A percentile compares a stretch with the other conserved stretches of the same genome.
Conservation (phyloP, 2,888 invertebrate species). For the Phania funesta region DNA sequence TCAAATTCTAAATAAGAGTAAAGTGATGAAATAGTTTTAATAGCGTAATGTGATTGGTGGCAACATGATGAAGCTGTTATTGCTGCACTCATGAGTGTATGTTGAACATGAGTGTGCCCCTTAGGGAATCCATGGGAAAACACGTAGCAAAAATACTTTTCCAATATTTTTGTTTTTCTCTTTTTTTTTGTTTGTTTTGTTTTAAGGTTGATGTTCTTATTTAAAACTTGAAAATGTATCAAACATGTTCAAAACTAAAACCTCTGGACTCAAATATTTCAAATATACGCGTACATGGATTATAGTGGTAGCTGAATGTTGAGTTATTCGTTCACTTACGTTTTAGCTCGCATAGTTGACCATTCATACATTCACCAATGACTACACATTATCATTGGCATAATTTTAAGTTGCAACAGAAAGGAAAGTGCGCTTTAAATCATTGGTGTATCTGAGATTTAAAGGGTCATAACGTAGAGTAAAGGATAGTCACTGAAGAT, state of each 20-base stretch:
- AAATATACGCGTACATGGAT: slow-evolving; percentile 9
- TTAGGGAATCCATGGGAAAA: slow-evolving; percentile 6
- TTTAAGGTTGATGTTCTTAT: slow-evolving; percentile 4
- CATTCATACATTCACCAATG: background rate
- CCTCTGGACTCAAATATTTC: slow-evolving; percentile 21
- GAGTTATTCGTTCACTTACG: slow-evolving; percentile 4
- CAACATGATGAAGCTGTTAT: background rate
- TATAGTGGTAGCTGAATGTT: slow-evolving; percentile 26
- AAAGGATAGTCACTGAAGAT: too few species aligned
- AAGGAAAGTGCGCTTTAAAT: slow-evolving; percentile 14
- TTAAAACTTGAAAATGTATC: slow-evolving; percentile 4
- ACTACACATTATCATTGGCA: slow-evolving; percentile 42
- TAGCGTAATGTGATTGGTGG: slow-evolving; percentile 18
- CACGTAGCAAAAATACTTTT: slow-evolving; percentile 34
- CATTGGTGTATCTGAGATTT: too few species aligned
- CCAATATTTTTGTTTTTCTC: background rate
- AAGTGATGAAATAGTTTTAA: slow-evolving; percentile 20
- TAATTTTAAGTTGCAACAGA: slow-evolving; percentile 20
- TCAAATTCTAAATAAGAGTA: slow-evolving; percentile 7
- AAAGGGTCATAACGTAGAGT: too few species aligned
- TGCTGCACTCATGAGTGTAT: background rate
- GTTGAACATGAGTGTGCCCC: slow-evolving; percentile 8
- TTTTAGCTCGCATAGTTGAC: background rate
- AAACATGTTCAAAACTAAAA: slow-evolving; percentile 19
- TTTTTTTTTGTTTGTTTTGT: background rate